Evolutionary conservation across 2,888 invertebrate species (phyloP), one percentile per base, ranked within the genome.

Genomic region (Chrysolina haemoptera): DNA sequence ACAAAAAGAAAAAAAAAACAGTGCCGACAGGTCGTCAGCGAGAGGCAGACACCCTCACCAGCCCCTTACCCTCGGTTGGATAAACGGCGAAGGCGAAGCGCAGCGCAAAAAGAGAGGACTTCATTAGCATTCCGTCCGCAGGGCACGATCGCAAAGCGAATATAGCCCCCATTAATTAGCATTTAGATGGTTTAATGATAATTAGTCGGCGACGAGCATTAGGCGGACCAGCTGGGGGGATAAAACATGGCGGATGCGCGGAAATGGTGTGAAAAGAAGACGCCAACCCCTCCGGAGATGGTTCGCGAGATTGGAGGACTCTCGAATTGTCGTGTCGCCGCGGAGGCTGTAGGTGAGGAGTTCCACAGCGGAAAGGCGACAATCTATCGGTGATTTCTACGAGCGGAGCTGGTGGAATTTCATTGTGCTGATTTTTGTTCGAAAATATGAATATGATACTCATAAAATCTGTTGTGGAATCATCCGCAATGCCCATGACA

Each of bases 151-250:
- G 59, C 86, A 84, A 83, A 85, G 86, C 86, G 88, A 88, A 87
- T 88, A 88, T 88, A 86, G 87, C 87, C 84, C 87, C 89, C 71
- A 89, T 89, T 89, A 89, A 89, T 89, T 89, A 89, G 89, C 89
- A 88, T 89, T 89, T 89, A 89, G 89, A 89, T 89, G 88, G 88
- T 86, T 87, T 88, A 89, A 89, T 88, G 89, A 89, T 89, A 89
- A 89, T 89, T 89, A 89, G 88, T 85, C 86, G 84, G 83, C 84
- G 84, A 83, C 82, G 83, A 84, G 81, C 83, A 82, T 81, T 82
- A 79, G 84, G 79, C 82, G 80, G 82, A 86, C 85, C 87, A 87
- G 88, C 86, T 87, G 85, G 85, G 85, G 84, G 82, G 84, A 84
- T 85, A 83, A 86, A 86, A 85, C 84, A 84, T 85, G 85, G 85